Base-by-base conservation (phyloP, 2,113 vertebrate genomes). In the Desmodus rotundus region DNA sequence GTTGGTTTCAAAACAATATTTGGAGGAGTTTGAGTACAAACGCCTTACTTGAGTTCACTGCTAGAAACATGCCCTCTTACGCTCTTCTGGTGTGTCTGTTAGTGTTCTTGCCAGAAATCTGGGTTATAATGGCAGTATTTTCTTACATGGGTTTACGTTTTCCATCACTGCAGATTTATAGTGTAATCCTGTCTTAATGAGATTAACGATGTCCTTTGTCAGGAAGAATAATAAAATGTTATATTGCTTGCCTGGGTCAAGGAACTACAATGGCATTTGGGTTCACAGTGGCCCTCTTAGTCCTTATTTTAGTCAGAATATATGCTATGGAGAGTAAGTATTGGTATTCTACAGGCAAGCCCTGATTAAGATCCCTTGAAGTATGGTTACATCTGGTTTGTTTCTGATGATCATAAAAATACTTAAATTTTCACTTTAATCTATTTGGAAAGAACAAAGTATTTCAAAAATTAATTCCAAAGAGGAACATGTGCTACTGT, bases 391-490 rank as follows among this genome's bases (percentile, higher is more conserved):
- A 16, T 54, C 33, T 91, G 67, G 16, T 63, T 86, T 33, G 10
- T 43, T 74, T 91, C 81, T 76, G 15, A 33, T 86, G 28, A 88
- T 15, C 65, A 41, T 63, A 82, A 65, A 87, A 91, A n/a, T 65
- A 50, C 16, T 70, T 81, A 56, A 43, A 87, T 73, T 38, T 90
- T 89, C 28, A 87, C 85, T 33, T 85, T 80, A 73, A 20, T 88
- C 43, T 88, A 10, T 43, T 56, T 54, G 54, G 43, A 87, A 83
- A n/a, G n/a, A 89, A 63, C 17, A 73, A 14, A 93, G 24, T 73
- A 85, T 72, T 83, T 89, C 65, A 33, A 84, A 92, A 94, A 83
- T 43, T 65, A 86, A 54, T 81, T 96, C 68, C 36, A 77, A 2
- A 93, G 89, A 89, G 65, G 45, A 82, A 56, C 47, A 87, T 56